Base-by-base conservation (phyloP, 2,113 vertebrate genomes). In the Leptobrachium leishanense region DNA sequence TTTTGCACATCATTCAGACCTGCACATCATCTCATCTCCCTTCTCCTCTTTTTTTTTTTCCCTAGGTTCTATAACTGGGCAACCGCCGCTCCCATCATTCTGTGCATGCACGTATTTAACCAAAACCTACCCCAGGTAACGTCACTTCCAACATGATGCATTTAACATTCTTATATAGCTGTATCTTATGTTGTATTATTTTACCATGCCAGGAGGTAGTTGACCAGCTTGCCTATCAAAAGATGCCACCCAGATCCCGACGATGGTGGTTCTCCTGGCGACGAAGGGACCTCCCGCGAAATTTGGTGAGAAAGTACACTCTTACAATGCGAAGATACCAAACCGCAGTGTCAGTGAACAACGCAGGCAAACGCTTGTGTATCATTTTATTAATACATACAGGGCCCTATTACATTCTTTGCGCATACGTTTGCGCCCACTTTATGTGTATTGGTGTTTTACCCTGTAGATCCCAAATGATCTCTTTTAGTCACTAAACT, bases 181-280 rank as follows among this genome's bases (percentile, higher is more conserved):
- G 31, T 59, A 43, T 55, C 13, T 3, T 11, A 39, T 42, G 43
- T n/a, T 20, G n/a, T 7, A 43, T 43, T 31, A 66, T 59, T 68
- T 11, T 74, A 20, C 6, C 70, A 74, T 63, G 79, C 2, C 68
- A 99, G 98, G 93, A 84, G 81, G 85, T 93, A 0, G 75, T 98
- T 0, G 88, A 97, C 0, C 88, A 82, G 55, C 85, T 99, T 81
- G 89, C 96, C 79, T 97, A 96, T 83, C 94, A 96, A 86, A 97
- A 96, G 85, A 97, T 96, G 96, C 90, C 94, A 9, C 95, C 95
- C 84, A 97, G 93, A 85, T 90, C 92, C 72, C 94, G 94, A 57
- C 92, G 93, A 46, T 97, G 94, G 95, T 99, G 96, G 97, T 96
- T 97, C 79, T 96, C 95, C 68, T 96, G 96, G 95, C 87, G 93